These are phyloP conservation scores for Silurus glanis DNA, from an alignment of 2,113 vertebrate species.

Conservation along the genomic window DNA sequence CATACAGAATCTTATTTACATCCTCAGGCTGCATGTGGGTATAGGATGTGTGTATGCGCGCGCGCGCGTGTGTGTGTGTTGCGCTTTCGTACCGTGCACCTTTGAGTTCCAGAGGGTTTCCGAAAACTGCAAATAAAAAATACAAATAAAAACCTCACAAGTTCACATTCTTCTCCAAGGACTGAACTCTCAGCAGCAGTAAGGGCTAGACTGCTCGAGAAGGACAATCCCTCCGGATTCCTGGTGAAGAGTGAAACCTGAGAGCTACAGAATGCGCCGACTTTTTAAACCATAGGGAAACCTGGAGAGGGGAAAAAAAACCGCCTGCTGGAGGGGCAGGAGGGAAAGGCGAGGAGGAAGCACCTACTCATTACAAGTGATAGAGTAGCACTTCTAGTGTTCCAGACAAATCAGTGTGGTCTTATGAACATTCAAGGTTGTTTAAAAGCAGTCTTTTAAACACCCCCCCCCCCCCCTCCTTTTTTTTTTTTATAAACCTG, in stretches of 20 bases:
- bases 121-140: not conserved
- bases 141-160: conserved; percentile 5
- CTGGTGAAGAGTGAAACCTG: conserved; percentile 26
- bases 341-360: not conserved
- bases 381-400: not conserved
- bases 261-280: conserved; percentile 19
- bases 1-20: not conserved
- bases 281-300: not conserved
- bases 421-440: not conserved
- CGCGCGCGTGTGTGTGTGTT: not conserved
- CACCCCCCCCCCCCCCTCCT: too few species aligned
- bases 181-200: not conserved
- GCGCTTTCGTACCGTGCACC: conserved; percentile 7
- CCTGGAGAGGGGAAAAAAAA: too few species aligned
- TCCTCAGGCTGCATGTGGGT: not conserved
- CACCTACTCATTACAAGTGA: not conserved
- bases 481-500: not conserved
- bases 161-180: conserved; percentile 18
- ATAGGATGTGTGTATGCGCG: not conserved
- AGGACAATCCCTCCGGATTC: conserved; percentile 37
- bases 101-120: not conserved
- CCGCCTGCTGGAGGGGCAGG: not conserved
- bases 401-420: not conserved
- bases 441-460: not conserved
- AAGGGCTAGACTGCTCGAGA: not conserved